Percentiles rank a stretch among this genome's conserved stretches.
Conservation (phyloP, 2,888 invertebrate species). For the Malthinus seriepunctatus region DNA sequence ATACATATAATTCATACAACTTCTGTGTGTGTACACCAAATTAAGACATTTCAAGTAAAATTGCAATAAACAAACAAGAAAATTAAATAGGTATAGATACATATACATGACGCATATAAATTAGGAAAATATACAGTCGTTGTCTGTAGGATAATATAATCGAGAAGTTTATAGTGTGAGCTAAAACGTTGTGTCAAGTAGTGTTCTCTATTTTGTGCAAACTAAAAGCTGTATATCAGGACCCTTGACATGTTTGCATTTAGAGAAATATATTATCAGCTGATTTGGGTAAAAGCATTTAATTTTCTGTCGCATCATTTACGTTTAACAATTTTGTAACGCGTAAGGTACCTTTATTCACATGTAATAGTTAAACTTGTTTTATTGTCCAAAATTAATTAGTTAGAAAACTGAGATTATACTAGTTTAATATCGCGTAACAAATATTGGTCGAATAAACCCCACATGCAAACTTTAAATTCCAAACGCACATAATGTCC, state of each 20-base stretch:
- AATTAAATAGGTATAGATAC: conserved; percentile 15
- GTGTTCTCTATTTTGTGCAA: conserved; percentile 22
- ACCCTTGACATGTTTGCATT: conserved; percentile 31
- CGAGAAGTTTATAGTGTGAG: conserved; percentile 15
- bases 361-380: conserved; percentile 17
- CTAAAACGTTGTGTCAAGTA: conserved; percentile 20
- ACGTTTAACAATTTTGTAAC: conserved; percentile 23
- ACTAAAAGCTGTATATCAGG: conserved; percentile 31
- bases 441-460: background rate
- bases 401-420: conserved; percentile 11
- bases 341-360: background rate
- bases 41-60: conserved; percentile 10
- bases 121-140: conserved; percentile 19
- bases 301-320: conserved; percentile 36
- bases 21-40: background rate
- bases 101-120: conserved; percentile 18
- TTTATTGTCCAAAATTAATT: conserved; percentile 22
- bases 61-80: conserved; percentile 11
- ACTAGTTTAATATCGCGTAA: conserved; percentile 1
- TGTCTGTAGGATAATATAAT: conserved; percentile 13
- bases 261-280: conserved; percentile 32
- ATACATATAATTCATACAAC: conserved; percentile 1
- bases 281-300: conserved; percentile 33
- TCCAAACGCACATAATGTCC: too few species aligned
- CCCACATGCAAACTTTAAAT: too few species aligned